Evolutionary conservation across 2,888 invertebrate species (phyloP), one percentile per base, ranked within the genome.

Genomic region (Xanthorhoe designata): DNA sequence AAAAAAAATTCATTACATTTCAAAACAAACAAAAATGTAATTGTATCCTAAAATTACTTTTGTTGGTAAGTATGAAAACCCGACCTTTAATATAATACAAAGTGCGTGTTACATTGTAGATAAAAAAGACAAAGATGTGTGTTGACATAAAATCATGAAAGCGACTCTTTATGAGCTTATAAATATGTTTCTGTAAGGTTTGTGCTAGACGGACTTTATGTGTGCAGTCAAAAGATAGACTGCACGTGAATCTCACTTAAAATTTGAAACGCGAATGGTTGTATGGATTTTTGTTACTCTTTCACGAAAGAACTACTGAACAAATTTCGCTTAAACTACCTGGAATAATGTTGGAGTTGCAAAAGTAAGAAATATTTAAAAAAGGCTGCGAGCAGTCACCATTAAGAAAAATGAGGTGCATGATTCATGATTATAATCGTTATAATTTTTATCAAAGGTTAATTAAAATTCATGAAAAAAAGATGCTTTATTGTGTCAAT

Each of bases 41-140:
- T 9, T 38, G 0, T 10, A 10, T 8, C 35, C 6, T 7, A 35
- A 5, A 35, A 35, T 8, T 13, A 42, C 13, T 42, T 13, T 13
- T 42, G 2, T 13, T 13, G 38, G 13, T 13, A 10, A 42, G 13
- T 42, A 42, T n/a, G n/a, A n/a, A 42, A 13, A 8, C 35, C 24
- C 24, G 13, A 3, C 38, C 38, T 42, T 42, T 42, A 13, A 13
- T 13, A 2, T 13, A 42, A 13, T 13, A 42, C 38, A 42, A 42
- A 42, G 13, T 0, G 32, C 13, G 38, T 42, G 38, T 42, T 13
- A 42, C 38, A 42, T 42, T 4, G 38, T 42, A 42, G 38, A 42
- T 42, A 42, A 42, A 10, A 42, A 42, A 42, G 10, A 42, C 38
- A 42, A 18, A 73, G 59, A 59, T 24, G 32, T n/a, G 50, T 59